Evolutionary conservation across 1,140 invertebrate species (phyloP).

Genomic region (Augochlora pura): DNA sequence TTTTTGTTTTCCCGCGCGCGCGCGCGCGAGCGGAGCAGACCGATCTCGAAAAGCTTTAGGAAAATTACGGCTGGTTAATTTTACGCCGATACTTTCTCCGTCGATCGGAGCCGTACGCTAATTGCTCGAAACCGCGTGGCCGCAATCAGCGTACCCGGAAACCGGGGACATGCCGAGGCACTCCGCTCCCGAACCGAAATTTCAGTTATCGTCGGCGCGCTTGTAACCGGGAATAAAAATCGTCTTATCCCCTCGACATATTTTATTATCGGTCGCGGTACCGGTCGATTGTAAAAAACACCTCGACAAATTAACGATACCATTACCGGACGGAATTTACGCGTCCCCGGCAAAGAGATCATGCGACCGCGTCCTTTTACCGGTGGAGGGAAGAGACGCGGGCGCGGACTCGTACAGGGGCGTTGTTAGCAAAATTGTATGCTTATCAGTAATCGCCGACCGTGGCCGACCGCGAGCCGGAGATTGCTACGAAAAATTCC

Average conservation of each 20-base stretch:
- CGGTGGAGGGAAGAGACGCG: not conserved
- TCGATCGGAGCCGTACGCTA: not conserved
- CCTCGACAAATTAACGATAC: not conserved
- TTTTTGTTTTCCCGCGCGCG: not conserved
- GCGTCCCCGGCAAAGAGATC: not conserved
- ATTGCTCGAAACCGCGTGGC: not conserved
- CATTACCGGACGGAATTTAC: not conserved
- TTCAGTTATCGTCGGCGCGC: not conserved
- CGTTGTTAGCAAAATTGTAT: conserved; percentile 31
- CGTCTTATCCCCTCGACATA: not conserved
- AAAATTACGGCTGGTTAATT: not conserved
- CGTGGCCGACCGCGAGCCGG: not conserved
- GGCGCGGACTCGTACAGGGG: not conserved
- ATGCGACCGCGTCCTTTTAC: not conserved
- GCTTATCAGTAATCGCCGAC: conserved; percentile 21
- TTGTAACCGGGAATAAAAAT: not conserved
- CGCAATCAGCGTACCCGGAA: not conserved
- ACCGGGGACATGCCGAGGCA: not conserved
- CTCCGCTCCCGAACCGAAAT: not conserved
- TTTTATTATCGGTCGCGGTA: too few species aligned
- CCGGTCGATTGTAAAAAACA: not conserved
- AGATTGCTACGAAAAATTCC: conserved; percentile 30
- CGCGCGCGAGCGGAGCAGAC: not conserved
- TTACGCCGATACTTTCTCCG: not conserved
- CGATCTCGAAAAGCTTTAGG: too few species aligned